Conservation (phyloP, 2,113 vertebrate species). For the Sebastes fasciatus region DNA sequence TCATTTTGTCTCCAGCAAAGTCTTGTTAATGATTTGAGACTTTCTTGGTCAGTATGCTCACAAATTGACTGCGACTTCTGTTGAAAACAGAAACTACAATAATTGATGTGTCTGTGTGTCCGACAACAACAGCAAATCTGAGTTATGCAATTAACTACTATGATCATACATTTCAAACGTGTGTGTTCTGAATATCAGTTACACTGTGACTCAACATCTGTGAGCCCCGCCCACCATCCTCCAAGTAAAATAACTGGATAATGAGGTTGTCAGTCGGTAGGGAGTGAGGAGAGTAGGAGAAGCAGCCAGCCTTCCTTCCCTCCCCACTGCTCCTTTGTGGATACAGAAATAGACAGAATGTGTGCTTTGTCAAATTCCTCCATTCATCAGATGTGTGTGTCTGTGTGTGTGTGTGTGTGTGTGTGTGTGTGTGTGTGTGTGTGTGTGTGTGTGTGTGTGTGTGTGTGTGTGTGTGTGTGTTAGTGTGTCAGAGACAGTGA, state of each 20-base stretch:
- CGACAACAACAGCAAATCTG: not conserved
- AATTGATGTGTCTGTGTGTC: not conserved
- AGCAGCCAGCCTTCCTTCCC: not conserved
- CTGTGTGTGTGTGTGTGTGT: too few relatives aligned
- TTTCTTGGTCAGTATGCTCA: not conserved
- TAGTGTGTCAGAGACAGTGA: not conserved
- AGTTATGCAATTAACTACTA: not conserved
- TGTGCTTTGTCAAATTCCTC: not conserved
- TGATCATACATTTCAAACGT: not conserved
- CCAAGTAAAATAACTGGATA: not conserved
- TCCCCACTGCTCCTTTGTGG: not conserved
- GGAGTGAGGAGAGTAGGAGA: not conserved
- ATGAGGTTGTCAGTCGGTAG: conserved; percentile 1
- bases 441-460: too few relatives aligned
- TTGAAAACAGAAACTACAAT: not conserved
- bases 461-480: too few relatives aligned
- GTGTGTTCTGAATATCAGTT: not conserved
- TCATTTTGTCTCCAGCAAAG: not conserved
- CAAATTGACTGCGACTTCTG: not conserved
- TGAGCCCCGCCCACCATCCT: not conserved
- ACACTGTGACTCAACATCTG: not conserved
- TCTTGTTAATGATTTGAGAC: not conserved
- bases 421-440: too few relatives aligned
- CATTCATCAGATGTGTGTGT: not conserved
- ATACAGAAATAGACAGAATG: not conserved